Evolutionary conservation across 2,797 vertebrate genomes (phyloP), one percentile per base, ranked within the genome.

Genomic region (Sebastes iracundus): DNA sequence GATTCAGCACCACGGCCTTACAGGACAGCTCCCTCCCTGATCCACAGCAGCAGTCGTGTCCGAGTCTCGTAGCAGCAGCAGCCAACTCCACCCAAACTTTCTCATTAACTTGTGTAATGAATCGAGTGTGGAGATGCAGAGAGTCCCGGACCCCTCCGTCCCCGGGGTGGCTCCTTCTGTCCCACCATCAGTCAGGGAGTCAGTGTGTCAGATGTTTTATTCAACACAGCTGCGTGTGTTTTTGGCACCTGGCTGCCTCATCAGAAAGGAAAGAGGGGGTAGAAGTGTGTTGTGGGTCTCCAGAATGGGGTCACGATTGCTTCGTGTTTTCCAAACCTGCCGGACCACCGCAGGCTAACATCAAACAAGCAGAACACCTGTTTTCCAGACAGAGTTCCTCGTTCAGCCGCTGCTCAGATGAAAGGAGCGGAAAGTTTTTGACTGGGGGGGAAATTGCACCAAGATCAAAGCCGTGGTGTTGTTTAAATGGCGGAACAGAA

Each of bases 341-440:
- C n/a, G 66, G 85, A 87, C 80, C 73, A 52, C 83, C 56, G 79
- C 81, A 16, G 84, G 85, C 77, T 66, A 64, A 93, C 91, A 94
- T 94, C 94, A 95, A 94, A 94, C 92, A 82, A 52, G 56, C 72
- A 33, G 80, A 91, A 91, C 93, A 94, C 90, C 92, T 95, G 94
- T 94, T 94, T 94, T 87, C 81, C 74, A 91, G 71, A 83, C 82
- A 49, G 80, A 11, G 70, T 28, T 78, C 63, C 73, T 87, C 80
- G 49, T 87, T 90, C 84, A 72, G 69, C 72, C 58, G 75, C 49
- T 18, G 82, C 83, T 83, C 79, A 78, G 87, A 94, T 94, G 87
- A 94, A 95, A 94, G 92, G 73, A 82, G 32, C 75, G 68, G 75
- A 79, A 88, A 88, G 86, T 93, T 94, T 88, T 38, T 46, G 72